Evolutionary conservation across 1,140 invertebrate genomes (phyloP), one percentile per base, ranked within the genome.

Genomic region (Drepana arcuata): DNA sequence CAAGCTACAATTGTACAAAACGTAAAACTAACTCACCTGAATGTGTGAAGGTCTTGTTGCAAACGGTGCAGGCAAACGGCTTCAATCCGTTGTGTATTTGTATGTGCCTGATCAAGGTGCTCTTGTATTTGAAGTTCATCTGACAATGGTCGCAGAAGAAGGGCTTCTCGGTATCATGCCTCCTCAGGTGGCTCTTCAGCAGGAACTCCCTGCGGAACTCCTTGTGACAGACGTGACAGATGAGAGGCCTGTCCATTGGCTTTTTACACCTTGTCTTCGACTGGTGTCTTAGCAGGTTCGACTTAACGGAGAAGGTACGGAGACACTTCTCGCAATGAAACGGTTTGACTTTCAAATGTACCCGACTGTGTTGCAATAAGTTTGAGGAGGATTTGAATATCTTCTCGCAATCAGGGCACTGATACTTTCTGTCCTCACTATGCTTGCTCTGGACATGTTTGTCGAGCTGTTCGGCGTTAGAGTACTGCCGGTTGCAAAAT

Each of bases 41-140:
- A n/a, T 92, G 77, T 0, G 90, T 89, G 57, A 93, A 94, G 2
- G 85, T 86, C 59, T 93, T 93, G 7, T 87, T 86, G 58, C 92
- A 93, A 23, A 88, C 80, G 18, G 87, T 70, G 56, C 92, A 93
- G 1, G 87, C 82, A 56, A 85, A 92, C 1, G 88, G 73, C 2
- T 77, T 69, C 0, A 84, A 71, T 0, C 54, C 60, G 4, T 51
- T 59, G 23, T 75, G 71, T 2, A 60, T n/a, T 16, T 63, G 59
- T 4, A 63, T 45, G 21, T 75, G 71, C 1, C 61, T 27, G 0
- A 68, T 48, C 1, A 75, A 28, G 0, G 68, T 64, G 1, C 60
- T 65, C 28, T 71, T 77, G n/a, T 71, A 60, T 34, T 77, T 71
- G 7, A 71, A 73, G 13, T 32, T 46, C 51, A 61, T 59, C 1